phyloP scores from a whole-genome alignment of 2,888 invertebrate species.

The Synanthedon vespiformis region DNA sequence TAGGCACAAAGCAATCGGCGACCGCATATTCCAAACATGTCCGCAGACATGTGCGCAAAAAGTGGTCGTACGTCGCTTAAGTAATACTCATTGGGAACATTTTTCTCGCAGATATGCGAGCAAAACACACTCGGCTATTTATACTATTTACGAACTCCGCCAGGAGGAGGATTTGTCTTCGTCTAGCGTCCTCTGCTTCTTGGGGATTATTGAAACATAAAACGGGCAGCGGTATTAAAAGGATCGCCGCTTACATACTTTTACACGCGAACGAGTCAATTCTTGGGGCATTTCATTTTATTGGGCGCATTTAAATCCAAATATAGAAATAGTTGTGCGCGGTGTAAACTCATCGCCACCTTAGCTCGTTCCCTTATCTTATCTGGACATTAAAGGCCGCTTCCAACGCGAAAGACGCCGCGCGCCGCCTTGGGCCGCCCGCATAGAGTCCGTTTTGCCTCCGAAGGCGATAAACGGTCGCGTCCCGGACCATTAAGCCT shows the following conservation, averaged over 20 bases:
- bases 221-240: no score
- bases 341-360: constrained; percentile 13
- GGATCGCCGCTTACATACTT: no score
- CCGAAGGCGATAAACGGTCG: not conserved
- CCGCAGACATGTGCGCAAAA: not conserved
- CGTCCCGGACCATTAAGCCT: constrained; percentile 25
- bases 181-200: no score
- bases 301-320: not conserved
- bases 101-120: not conserved
- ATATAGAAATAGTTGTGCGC: not conserved
- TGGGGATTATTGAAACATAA: no score
- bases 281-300: not conserved
- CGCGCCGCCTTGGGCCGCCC: not conserved
- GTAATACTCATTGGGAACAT: not conserved
- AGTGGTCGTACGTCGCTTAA: not conserved
- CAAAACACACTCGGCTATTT: not conserved
- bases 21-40: not conserved
- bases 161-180: no score
- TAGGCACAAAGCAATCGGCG: not conserved
- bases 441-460: not conserved
- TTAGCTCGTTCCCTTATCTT: constrained; percentile 22
- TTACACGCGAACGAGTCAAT: not conserved
- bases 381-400: constrained; percentile 36
- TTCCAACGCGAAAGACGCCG: constrained; percentile 16
- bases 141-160: not conserved